These are phyloP conservation scores for Drosophila robusta DNA, from an alignment of 2,888 invertebrate genomes.

Conservation along the genomic window DNA sequence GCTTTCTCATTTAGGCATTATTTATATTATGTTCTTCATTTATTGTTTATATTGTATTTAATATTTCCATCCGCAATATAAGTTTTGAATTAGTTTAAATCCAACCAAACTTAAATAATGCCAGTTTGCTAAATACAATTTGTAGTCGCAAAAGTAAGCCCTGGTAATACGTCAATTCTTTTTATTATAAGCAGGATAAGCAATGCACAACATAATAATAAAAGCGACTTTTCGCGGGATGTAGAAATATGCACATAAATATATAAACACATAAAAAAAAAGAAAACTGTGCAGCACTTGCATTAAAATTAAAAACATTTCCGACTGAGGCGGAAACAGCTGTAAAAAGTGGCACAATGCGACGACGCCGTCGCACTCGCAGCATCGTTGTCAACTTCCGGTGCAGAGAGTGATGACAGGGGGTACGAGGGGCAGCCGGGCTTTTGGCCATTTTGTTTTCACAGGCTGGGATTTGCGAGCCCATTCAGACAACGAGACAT, in stretches of 20 bases:
- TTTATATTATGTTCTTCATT: no score
- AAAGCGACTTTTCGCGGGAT: constrained; percentile 1
- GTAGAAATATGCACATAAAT: constrained; percentile 9
- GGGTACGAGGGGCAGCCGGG: constrained; percentile 9
- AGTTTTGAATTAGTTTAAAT: no score
- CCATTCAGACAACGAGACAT: constrained; percentile 34
- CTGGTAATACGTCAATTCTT: constrained; percentile 14
- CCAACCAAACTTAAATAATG: neutral
- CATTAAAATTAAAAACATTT: constrained; percentile 77
- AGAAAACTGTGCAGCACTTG: constrained; percentile 43
- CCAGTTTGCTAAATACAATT: neutral
- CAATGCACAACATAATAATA: constrained; percentile 7
- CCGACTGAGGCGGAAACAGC: constrained; percentile 65
- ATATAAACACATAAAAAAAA: constrained; percentile 4
- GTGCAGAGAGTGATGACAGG: neutral
- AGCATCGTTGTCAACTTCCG: constrained; percentile 55
- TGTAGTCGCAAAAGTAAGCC: neutral
- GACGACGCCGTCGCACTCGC: constrained; percentile 28
- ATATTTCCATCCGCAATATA: no score
- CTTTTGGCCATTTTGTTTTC: constrained; percentile 76
- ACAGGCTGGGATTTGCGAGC: constrained; percentile 59
- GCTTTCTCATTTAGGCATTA: no score
- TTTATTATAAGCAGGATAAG: constrained; percentile 7
- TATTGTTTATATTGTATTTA: no score
- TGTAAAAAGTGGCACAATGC: constrained; percentile 66